Evolutionary conservation across 1,140 invertebrate genomes (phyloP), one percentile per base, ranked within the genome.

Genomic region (Brachystomella parvula): DNA sequence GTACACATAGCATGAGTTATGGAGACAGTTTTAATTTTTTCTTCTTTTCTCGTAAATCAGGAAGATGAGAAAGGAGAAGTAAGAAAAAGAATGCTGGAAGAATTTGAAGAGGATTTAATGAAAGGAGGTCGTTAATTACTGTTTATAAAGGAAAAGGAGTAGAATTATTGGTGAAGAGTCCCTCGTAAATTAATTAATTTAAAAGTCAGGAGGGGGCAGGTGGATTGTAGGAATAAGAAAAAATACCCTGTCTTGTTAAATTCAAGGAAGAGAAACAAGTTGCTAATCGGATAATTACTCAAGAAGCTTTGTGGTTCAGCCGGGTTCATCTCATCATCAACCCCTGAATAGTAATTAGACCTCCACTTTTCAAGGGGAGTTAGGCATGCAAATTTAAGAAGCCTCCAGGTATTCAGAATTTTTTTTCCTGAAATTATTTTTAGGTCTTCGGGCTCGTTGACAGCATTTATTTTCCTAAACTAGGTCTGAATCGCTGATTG

Each of bases 1-100:
- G 66, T 66, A 70, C 68, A 70, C 68, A 70, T 60, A 70, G 31
- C 63, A 63, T 70, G 64, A 70, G 59, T 39, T 66, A 70, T 70
- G 47, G 57, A 49, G 68, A 64, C n/a, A n/a, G n/a, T n/a, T n/a
- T n/a, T n/a, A n/a, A n/a, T n/a, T 63, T 47, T 59, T 64, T 64
- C 26, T 28, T 39, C 49, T 65, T 69, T 60, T 58, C 56, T 47
- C 21, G 21, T 21, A 47, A 47, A 47, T 21, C 15, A 47, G 44
- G 44, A 47, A 21, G 21, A 47, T 15, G 21, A 21, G 44, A 15
- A 47, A 47, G 44, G 44, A 15, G 44, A 47, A 21, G 44, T 21
- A 21, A 47, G 44, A 21, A 15, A 47, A 47, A 21, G 44, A 21
- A 15, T 15, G 15, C 44, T 47, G 44, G 44, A n/a, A n/a, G n/a